Base-by-base conservation (phyloP, 2,888 invertebrate genomes). In the Syrphus vitripennis region DNA sequence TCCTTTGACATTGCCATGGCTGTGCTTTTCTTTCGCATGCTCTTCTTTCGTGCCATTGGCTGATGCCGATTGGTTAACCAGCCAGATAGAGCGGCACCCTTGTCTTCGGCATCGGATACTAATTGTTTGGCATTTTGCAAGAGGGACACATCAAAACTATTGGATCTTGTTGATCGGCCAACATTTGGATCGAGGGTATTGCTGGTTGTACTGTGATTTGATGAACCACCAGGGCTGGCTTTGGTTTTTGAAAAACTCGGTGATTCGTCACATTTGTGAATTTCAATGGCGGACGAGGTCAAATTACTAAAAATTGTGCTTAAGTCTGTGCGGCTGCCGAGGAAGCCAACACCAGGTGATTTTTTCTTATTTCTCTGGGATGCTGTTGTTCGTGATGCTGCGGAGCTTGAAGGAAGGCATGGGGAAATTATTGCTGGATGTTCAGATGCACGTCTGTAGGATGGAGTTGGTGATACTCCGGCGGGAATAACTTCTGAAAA, bases 91-190 rank as follows among this genome's bases (percentile, higher is more conserved):
- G 93, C 92, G 7, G 94, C 94, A 57, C 94, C 93, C 65, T 91
- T 92, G 79, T 92, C 92, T 88, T 92, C 94, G 2, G 92, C 91
- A 76, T 91, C 92, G 69, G 88, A 90, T 2, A 92, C 92, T 86
- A 92, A 87, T 88, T 92, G 92, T 88, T 93, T 93, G 74, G 92
- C 92, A 83, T 92, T 92, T 86, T 95, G 93, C 48, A 97, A 93
- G 24, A 96, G 94, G 21, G 97, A 96, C 0, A 96, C 95, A 91
- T 97, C 97, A 89, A 97, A 97, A 91, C 97, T 97, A 92, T 96
- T 97, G 16, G 97, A 97, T 71, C 97, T 95, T 91, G 95, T 95
- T 87, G 95, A 95, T 87, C 92, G 90, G 0, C 92, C 92, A 2
- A 91, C 92, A 80, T 92, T 92, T 1, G 92, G 92, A 82, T 92